A percentile compares a stretch with the other conserved stretches of the same genome.
These are phyloP conservation scores for Forficula auricularia DNA, from an alignment of 1,140 invertebrate genomes.

Conservation along the genomic window DNA sequence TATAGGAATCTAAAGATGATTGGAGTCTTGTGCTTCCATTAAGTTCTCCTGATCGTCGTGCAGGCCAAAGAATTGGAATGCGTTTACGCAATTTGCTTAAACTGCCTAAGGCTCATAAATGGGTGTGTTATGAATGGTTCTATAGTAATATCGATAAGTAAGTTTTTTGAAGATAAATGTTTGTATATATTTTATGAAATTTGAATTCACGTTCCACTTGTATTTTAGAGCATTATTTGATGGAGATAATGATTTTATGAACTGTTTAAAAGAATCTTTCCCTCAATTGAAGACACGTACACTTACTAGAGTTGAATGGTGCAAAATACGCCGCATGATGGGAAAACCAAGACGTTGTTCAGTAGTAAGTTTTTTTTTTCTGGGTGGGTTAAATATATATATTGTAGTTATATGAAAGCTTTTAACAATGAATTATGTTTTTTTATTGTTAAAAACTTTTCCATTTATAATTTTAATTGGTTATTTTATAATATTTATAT, in stretches of 20 bases:
- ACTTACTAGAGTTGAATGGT: conserved; percentile 84
- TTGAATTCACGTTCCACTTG: background rate
- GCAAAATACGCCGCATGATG: conserved; percentile 86
- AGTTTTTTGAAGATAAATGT: conserved; percentile 17
- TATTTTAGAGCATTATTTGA: conserved; percentile 68
- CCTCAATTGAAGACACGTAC: conserved; percentile 75
- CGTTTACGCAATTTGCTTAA: conserved; percentile 89
- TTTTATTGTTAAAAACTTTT: conserved; percentile 3
- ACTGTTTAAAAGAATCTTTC: conserved; percentile 85
- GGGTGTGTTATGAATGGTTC: conserved; percentile 99
- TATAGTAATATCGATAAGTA: conserved; percentile 91
- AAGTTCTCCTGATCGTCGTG: conserved; percentile 45
- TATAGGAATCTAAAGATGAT: too few species aligned
- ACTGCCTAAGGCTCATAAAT: conserved; percentile 95
- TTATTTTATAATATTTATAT: too few species aligned
- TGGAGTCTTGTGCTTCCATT: background rate
- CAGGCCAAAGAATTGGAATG: conserved; percentile 77
- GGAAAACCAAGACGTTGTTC: conserved; percentile 89
- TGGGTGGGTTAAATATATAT: conserved; percentile 1
- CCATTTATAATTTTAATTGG: too few species aligned
- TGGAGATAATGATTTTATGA: conserved; percentile 92
- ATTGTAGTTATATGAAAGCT: background rate
- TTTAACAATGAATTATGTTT: conserved; percentile 1
- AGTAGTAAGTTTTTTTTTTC: conserved; percentile 26
- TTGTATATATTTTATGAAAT: too few species aligned